A percentile compares a stretch with the other conserved stretches of the same genome.
These are phyloP conservation scores for Drosophila fulvimacula DNA, from an alignment of 2,888 invertebrate species.

Conservation along the genomic window DNA sequence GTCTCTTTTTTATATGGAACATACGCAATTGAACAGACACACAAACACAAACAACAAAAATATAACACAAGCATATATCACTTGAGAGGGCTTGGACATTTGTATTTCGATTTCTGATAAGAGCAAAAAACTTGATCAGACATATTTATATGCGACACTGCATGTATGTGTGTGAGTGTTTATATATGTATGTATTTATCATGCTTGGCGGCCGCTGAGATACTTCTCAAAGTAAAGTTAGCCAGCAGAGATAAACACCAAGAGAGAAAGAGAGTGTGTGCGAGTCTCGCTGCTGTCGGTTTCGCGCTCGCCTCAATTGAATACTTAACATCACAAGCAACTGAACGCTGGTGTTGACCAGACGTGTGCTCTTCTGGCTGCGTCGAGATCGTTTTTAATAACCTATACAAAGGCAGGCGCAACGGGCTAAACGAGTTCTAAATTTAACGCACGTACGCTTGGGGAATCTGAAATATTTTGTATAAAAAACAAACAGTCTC, in stretches of 20 bases:
- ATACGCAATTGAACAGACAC: conserved; percentile 16
- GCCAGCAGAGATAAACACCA: conserved; percentile 1
- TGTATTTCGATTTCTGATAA: conserved; percentile 74
- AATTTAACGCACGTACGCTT: conserved; percentile 69
- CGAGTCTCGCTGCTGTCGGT: conserved; percentile 11
- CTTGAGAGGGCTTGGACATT: conserved; percentile 68
- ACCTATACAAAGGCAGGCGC: conserved; percentile 47
- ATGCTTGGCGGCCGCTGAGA: conserved; percentile 47
- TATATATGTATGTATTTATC: conserved; percentile 35
- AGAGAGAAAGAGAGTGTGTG: conserved; percentile 1
- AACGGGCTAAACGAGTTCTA: conserved; percentile 80
- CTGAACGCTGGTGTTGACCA: conserved; percentile 74
- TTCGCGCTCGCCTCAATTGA: conserved; percentile 44
- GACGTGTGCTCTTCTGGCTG: conserved; percentile 74
- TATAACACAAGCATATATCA: conserved; percentile 9
- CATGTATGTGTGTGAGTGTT: conserved; percentile 7
- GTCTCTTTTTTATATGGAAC: conserved; percentile 34
- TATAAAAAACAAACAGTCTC: conserved; percentile 58
- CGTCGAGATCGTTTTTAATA: conserved; percentile 63
- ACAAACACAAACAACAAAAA: conserved; percentile 13
- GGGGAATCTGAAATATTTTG: conserved; percentile 61
- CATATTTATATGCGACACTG: conserved; percentile 16
- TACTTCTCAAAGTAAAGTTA: conserved; percentile 24
- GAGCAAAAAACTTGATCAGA: conserved; percentile 62
- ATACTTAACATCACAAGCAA: conserved; percentile 62